phyloP scores from a whole-genome alignment of 2,113 vertebrate species.

The Salminus brasiliensis region DNA sequence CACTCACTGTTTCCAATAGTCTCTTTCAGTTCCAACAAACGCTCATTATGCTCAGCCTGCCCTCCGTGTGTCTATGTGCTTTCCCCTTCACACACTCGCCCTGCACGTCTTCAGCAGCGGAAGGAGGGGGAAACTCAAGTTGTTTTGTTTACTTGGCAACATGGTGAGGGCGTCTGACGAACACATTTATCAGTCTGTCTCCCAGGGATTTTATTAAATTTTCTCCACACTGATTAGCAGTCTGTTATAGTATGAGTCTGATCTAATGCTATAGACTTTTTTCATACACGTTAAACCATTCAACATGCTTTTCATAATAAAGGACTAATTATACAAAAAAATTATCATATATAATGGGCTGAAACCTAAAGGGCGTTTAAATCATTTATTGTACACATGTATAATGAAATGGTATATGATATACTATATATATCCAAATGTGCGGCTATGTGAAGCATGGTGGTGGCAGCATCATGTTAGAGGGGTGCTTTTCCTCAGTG shows the following conservation, averaged over 20 bases:
- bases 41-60: constrained; percentile 67
- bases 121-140: constrained; percentile 48
- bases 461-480: too few species aligned
- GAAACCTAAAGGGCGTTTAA: too few species aligned
- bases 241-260: constrained; percentile 62
- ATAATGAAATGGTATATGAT: too few species aligned
- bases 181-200: constrained; percentile 69
- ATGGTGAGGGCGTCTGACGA: constrained; percentile 66
- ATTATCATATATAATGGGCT: too few species aligned
- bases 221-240: constrained; percentile 67
- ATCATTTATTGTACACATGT: too few species aligned
- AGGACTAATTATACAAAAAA: too few species aligned
- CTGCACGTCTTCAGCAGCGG: constrained; percentile 66
- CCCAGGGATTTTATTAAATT: constrained; percentile 66
- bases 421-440: too few species aligned
- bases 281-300: too few species aligned
- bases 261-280: constrained; percentile 66
- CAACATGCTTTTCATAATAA: too few species aligned
- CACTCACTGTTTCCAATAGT: constrained; percentile 66
- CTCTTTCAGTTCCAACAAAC: constrained; percentile 73
- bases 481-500: too few species aligned
- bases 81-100: constrained; percentile 60
- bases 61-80: constrained; percentile 61
- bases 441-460: too few species aligned
- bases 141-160: constrained; percentile 72